phyloP scores from a whole-genome alignment of 1,140 invertebrate species.

The Hesperophylax magnus region DNA sequence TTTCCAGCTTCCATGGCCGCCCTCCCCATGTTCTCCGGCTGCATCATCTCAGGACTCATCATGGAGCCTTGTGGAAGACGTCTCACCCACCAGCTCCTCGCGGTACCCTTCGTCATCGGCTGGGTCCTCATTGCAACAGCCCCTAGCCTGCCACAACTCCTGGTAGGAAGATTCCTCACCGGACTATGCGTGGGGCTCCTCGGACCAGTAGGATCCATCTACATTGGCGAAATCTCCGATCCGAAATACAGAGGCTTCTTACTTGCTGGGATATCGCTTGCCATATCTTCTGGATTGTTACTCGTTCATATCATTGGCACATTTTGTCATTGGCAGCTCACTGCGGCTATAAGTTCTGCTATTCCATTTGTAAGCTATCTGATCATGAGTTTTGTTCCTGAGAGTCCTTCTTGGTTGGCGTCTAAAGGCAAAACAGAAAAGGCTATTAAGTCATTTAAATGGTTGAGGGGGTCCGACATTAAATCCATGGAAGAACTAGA shows the following conservation, averaged over 20 bases:
- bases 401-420: conserved; percentile 81
- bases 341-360: conserved; percentile 70
- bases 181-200: conserved; percentile 73
- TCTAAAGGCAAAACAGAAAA: conserved; percentile 69
- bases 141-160: conserved; percentile 67
- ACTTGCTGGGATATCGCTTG: conserved; percentile 70
- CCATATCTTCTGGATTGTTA: conserved; percentile 72
- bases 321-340: conserved; percentile 73
- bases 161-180: conserved; percentile 77
- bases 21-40: conserved; percentile 74
- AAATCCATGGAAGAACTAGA: conserved; percentile 69
- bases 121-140: conserved; percentile 77
- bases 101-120: conserved; percentile 75
- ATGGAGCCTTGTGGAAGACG: conserved; percentile 80
- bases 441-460: conserved; percentile 69
- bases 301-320: conserved; percentile 74
- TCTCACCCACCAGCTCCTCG: conserved; percentile 73
- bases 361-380: conserved; percentile 69
- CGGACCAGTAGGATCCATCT: conserved; percentile 69
- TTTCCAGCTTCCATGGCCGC: conserved; percentile 71
- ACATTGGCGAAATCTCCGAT: conserved; percentile 72
- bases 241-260: conserved; percentile 73
- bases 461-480: conserved; percentile 69
- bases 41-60: conserved; percentile 72
- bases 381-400: conserved; percentile 72